Evolutionary conservation across 1,140 invertebrate genomes (phyloP), one percentile per base, ranked within the genome.

Genomic region (Drosophila punjabiensis): DNA sequence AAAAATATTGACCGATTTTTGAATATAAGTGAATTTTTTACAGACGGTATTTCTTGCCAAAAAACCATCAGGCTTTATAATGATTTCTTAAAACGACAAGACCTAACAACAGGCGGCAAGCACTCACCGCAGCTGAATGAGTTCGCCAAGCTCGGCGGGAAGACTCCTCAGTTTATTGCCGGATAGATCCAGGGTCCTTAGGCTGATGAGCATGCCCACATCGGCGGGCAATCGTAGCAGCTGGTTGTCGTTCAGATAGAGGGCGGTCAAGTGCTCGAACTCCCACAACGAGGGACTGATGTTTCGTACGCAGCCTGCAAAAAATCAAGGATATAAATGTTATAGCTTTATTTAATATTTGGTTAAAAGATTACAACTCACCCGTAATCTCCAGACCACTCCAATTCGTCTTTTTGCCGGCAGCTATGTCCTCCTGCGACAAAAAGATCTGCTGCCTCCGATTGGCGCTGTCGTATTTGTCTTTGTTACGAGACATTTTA

Each of bases 211-310:
- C 85, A 95, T 95, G 83, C 95, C 96, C 80, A 99, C 98, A 92
- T 99, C 98, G 37, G 96, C 93, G 52, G 98, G 98, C 93, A 99
- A 95, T 85, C 97, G 95, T 82, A 96, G 95, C 79, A 99, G 95
- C 92, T 96, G 96, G 94, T 99, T 99, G 94, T 99, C 98, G 94
- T 99, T 99, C 83, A 99, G 94, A 95, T 98, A 99, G 81, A 99
- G 94, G 79, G 97, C 96, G 53, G 98, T 99, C 80, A 99, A 94
- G 94, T 99, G 97, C 65, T 96, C 96, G 92, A 99, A 95, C 92
- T 97, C 96, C 96, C 98, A 99, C 82, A 99, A 94, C 82, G 96
- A 96, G 43, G 97, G 96, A 94, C 98, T 98, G 71, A 99, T 94
- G 92, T 98, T 98, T 82, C 97, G 95, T 86, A 99, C 97, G 94